A percentile compares a stretch with the other conserved stretches of the same genome.
Conservation (phyloP, 1,140 invertebrate genomes). For the Dreissena polymorpha region DNA sequence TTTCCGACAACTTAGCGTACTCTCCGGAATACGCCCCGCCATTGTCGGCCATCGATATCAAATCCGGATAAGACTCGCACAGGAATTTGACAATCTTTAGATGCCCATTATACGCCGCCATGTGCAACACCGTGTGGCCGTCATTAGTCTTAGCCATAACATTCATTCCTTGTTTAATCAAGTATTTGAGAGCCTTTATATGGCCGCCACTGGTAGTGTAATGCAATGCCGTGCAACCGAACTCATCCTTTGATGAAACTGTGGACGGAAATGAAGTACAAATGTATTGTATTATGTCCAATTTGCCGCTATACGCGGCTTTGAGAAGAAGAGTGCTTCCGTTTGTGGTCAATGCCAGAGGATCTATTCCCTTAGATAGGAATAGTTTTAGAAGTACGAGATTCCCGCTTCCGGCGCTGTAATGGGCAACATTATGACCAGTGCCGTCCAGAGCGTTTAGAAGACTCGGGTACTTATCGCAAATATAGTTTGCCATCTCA, state of each 20-base stretch:
- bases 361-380: slow-evolving; percentile 34
- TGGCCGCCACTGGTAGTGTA: slow-evolving; percentile 39
- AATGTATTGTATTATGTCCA: slow-evolving; percentile 21
- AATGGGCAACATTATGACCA: slow-evolving; percentile 35
- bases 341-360: slow-evolving; percentile 17
- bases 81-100: slow-evolving; percentile 9
- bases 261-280: slow-evolving; percentile 2
- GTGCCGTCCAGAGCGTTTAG: slow-evolving; percentile 11
- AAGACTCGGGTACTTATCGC: slow-evolving; percentile 21
- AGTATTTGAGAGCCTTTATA: slow-evolving; percentile 22
- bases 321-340: slow-evolving; percentile 42
- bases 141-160: slow-evolving; percentile 43
- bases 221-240: slow-evolving; percentile 39
- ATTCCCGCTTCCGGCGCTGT: slow-evolving; percentile 46
- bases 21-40: slow-evolving; percentile 12
- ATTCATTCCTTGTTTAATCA: slow-evolving; percentile 5
- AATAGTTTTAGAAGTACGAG: slow-evolving; percentile 11
- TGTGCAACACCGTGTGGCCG: slow-evolving; percentile 39
- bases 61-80: slow-evolving; percentile 37
- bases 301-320: slow-evolving; percentile 24
- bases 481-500: slow-evolving; percentile 26
- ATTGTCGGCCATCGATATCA: slow-evolving; percentile 20
- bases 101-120: slow-evolving; percentile 46
- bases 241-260: slow-evolving; percentile 16
- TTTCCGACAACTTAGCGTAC: slow-evolving; percentile 18